Evolutionary conservation across 1,140 invertebrate genomes (phyloP).

Genomic region (Melanaphis sacchari): DNA sequence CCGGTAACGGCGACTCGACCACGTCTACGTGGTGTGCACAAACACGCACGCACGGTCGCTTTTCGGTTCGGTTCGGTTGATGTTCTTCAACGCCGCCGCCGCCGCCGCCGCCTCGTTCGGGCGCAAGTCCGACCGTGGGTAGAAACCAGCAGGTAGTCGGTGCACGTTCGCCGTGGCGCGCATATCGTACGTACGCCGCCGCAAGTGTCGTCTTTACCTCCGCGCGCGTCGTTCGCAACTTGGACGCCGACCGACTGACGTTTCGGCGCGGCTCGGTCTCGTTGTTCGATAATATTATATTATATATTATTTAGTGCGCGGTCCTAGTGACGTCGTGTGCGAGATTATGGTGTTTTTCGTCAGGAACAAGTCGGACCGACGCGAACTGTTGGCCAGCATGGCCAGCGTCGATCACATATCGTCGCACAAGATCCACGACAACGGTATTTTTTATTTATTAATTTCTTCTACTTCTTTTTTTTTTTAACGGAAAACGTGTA

Average conservation of each 20-base stretch:
- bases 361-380: slow-evolving; percentile 38
- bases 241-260: neutral
- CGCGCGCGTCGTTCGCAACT: neutral
- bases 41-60: neutral
- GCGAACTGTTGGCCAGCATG: slow-evolving; percentile 44
- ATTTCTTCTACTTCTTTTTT: too few relatives aligned
- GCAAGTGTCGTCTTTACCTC: neutral
- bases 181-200: neutral
- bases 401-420: slow-evolving; percentile 21
- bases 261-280: neutral
- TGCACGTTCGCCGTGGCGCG: neutral
- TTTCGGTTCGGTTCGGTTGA: neutral
- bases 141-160: neutral
- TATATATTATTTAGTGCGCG: neutral
- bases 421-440: slow-evolving; percentile 39
- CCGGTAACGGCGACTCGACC: neutral
- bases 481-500: neutral
- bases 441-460: too few relatives aligned
- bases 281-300: too few relatives aligned
- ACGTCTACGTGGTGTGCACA: neutral
- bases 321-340: neutral
- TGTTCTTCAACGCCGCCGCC: too few relatives aligned
- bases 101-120: neutral
- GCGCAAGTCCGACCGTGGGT: neutral
- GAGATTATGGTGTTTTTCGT: slow-evolving; percentile 34